A percentile compares a stretch with the other conserved stretches of the same genome.
Conservation (phyloP, 2,888 invertebrate species). For the Leucozona laternaria region DNA sequence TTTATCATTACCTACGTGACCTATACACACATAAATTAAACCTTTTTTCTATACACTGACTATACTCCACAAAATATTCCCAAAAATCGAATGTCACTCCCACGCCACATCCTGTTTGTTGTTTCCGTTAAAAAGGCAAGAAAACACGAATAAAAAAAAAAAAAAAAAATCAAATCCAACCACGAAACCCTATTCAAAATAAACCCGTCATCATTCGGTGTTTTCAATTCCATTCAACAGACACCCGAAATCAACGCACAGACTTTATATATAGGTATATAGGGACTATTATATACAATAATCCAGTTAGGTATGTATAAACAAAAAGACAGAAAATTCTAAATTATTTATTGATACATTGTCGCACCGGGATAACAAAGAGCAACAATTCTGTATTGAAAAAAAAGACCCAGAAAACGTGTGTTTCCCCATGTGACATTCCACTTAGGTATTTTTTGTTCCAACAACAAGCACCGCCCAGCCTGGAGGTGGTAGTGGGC, state of each 20-base stretch:
- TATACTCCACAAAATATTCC: conserved; percentile 1
- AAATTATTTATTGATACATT: conserved; percentile 73
- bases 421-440: conserved; percentile 21
- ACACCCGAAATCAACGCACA: conserved; percentile 60
- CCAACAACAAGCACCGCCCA: not conserved
- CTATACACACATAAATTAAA: conserved; percentile 38
- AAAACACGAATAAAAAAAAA: not conserved
- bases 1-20: conserved; percentile 3
- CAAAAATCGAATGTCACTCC: conserved; percentile 57
- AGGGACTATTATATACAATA: not conserved
- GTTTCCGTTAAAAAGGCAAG: not conserved
- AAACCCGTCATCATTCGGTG: conserved; percentile 62
- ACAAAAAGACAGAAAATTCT: conserved; percentile 31
- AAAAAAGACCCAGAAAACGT: conserved; percentile 4
- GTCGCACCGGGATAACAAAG: conserved; percentile 20
- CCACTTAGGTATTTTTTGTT: not conserved
- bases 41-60: conserved; percentile 8
- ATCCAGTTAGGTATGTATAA: not conserved
- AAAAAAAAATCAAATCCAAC: conserved; percentile 5
- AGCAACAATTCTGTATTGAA: conserved; percentile 24
- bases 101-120: conserved; percentile 41
- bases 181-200: conserved; percentile 47
- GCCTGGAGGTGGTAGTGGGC: not conserved
- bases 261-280: not conserved
- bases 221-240: conserved; percentile 52